Evolutionary conservation across 2,888 invertebrate genomes (phyloP), one percentile per base, ranked within the genome.

Genomic region (Thymelicus sylvestris): DNA sequence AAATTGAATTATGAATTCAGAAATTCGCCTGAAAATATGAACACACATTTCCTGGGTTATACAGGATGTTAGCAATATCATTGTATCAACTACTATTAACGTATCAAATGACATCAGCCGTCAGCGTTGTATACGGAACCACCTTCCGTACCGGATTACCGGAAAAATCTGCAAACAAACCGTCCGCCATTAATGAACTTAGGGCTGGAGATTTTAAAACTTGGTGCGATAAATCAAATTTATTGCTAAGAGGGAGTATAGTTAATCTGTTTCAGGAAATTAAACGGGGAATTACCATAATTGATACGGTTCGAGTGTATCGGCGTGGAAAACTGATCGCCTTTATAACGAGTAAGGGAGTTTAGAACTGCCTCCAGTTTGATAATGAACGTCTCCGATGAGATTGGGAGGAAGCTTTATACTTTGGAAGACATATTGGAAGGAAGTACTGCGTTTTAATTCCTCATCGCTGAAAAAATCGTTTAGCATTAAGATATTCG

Each of bases 261-360:
- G 89, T 89, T 92, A 93, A 92, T 92, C 90, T 86, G 84, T 79
- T 76, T 76, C 91, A 93, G 93, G 93, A 93, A 93, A 93, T 93
- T 93, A 93, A 93, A 91, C 86, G 82, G 77, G 84, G 89, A 86
- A 92, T 93, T 92, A 91, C 88, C 92, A 93, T 93, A 93, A 93
- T 93, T 93, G 93, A 93, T 93, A 91, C 91, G 89, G 85, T 87
- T 89, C 84, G 78, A 82, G 88, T 84, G 90, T 86, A 92, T 83
- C 85, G 85, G 88, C 77, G 90, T 86, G 86, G 91, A 92, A 91
- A 92, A 91, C 90, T 86, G 88, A 91, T 89, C 87, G 86, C 78
- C 77, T 84, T 85, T 83, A 81, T 81, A 82, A 84, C 78, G 75
- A 78, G 78, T 79, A 78, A 80, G 78, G 75, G 77, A 79, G 81